Evolutionary conservation across 2,888 invertebrate genomes (phyloP).

Genomic region (Hanleya hanleyi): DNA sequence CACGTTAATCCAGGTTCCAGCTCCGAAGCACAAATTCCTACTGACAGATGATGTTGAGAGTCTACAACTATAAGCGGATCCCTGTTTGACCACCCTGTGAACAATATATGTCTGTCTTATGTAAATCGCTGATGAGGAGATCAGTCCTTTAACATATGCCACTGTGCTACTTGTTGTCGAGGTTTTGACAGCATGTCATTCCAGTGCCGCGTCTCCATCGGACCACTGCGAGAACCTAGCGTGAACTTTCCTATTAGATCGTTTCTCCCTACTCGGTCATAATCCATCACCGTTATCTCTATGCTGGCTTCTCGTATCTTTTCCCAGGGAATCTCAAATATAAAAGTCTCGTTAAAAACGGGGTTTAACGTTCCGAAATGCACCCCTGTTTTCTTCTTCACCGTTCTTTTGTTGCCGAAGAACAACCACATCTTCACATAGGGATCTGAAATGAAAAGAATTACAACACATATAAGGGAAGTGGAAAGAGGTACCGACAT

Average conservation of each 20-base stretch:
- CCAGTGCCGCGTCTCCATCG: slow-evolving; percentile 97
- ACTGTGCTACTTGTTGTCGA: slow-evolving; percentile 94
- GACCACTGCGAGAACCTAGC: slow-evolving; percentile 82
- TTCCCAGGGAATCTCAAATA: slow-evolving; percentile 97
- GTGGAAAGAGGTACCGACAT: no score
- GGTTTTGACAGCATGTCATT: slow-evolving; percentile 99
- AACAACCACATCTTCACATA: slow-evolving; percentile 99
- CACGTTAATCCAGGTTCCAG: no score
- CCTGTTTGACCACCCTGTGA: no score
- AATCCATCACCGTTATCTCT: slow-evolving; percentile 97
- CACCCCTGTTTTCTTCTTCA: slow-evolving; percentile 93
- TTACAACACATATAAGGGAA: no score
- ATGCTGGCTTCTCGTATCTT: slow-evolving; percentile 95
- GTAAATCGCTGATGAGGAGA: no score
- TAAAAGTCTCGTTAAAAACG: slow-evolving; percentile 96
- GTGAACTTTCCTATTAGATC: slow-evolving; percentile 86
- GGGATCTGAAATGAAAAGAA: slow-evolving; percentile 84
- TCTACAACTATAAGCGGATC: no score
- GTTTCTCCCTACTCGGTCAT: slow-evolving; percentile 96
- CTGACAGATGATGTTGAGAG: no score
- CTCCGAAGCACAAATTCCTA: no score
- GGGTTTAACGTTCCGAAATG: slow-evolving; percentile 86
- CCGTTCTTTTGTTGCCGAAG: slow-evolving; percentile 94
- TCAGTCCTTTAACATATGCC: slow-evolving; percentile 90
- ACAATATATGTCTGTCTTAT: no score